These are phyloP conservation scores for Melieria omissa DNA, from an alignment of 2,888 invertebrate species.

Conservation along the genomic window DNA sequence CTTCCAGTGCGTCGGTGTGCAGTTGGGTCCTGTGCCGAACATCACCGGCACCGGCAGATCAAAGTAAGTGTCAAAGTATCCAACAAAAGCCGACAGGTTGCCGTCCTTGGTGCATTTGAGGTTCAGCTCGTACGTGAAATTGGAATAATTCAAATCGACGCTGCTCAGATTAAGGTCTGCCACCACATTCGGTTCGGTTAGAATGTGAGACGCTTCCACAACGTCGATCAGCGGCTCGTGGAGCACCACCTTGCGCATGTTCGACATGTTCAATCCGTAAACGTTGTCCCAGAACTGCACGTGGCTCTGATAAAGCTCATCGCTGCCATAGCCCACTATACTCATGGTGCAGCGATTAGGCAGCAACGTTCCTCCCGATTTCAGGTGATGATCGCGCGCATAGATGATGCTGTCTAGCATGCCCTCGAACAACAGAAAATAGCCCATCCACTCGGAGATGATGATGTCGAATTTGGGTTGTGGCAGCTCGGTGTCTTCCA, in stretches of 20 bases:
- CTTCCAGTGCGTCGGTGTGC: constrained; percentile 82
- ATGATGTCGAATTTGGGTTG: constrained; percentile 86
- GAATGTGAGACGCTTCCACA: constrained; percentile 71
- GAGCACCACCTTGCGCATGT: constrained; percentile 86
- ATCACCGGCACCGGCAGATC: constrained; percentile 72
- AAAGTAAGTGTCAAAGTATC: constrained; percentile 92
- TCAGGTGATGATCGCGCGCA: constrained; percentile 85
- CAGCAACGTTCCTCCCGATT: constrained; percentile 78
- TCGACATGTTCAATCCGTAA: constrained; percentile 93
- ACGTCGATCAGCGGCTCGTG: constrained; percentile 80
- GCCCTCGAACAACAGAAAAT: constrained; percentile 94
- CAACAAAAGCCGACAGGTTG: constrained; percentile 82
- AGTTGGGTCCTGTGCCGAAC: constrained; percentile 77
- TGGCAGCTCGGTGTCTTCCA: constrained; percentile 85
- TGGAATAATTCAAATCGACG: constrained; percentile 77
- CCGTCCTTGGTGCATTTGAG: constrained; percentile 75
- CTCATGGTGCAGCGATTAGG: constrained; percentile 88
- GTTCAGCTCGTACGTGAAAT: constrained; percentile 78
- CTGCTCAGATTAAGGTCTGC: constrained; percentile 81
- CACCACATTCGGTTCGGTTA: constrained; percentile 75
- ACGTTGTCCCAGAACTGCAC: constrained; percentile 93
- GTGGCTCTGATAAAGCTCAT: constrained; percentile 76
- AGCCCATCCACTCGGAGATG: constrained; percentile 99
- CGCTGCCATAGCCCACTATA: constrained; percentile 82
- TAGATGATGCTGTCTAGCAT: constrained; percentile 95